Evolutionary conservation across 2,113 vertebrate species (phyloP).

Genomic region (Phrynosoma platyrhinos): DNA sequence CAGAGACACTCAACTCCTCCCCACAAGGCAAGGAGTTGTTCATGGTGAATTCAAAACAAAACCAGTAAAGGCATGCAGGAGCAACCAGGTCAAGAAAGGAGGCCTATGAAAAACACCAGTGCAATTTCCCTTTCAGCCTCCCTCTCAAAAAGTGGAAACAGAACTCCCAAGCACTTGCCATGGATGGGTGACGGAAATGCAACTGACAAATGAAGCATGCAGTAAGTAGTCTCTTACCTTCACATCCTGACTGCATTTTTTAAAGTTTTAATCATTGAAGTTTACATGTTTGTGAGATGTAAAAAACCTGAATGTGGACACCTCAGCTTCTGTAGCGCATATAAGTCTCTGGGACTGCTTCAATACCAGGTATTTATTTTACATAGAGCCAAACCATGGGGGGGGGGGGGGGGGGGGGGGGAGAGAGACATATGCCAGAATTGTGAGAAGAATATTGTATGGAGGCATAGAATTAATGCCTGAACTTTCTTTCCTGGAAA

Average conservation of each 20-base stretch:
- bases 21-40: neutral
- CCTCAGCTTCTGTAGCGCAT: neutral
- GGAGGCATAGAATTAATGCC: neutral
- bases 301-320: neutral
- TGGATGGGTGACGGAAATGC: neutral
- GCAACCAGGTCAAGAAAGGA: neutral
- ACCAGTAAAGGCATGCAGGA: neutral
- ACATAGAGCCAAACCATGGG: neutral
- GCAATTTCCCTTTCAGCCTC: neutral
- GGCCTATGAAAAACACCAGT: neutral
- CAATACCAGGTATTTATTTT: neutral
- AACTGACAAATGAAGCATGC: conserved; percentile 5
- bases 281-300: neutral
- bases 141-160: neutral
- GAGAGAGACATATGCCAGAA: neutral
- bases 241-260: neutral
- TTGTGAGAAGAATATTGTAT: neutral
- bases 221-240: neutral
- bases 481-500: neutral
- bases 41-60: conserved; percentile 5
- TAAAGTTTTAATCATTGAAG: neutral
- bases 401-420: neutral
- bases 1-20: conserved; percentile 28
- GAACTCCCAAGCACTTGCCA: neutral
- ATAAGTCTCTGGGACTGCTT: neutral